Evolutionary conservation across 2,888 invertebrate genomes (phyloP).

Genomic region (Acanthosepion lycidas): DNA sequence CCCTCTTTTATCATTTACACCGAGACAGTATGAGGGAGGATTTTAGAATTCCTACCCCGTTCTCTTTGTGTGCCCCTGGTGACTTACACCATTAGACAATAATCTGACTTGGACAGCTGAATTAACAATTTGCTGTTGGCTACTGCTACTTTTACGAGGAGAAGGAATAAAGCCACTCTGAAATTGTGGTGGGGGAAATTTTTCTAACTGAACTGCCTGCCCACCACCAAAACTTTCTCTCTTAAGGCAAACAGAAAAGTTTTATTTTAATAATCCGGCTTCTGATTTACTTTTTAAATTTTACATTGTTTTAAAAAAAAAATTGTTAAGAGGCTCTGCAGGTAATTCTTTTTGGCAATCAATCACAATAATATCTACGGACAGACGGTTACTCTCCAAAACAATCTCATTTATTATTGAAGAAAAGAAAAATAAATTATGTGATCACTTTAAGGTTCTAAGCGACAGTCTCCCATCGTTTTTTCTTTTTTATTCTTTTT

Average conservation of each 20-base stretch:
- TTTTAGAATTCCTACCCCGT: background rate
- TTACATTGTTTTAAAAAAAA: too few relatives aligned
- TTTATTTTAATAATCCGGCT: too few relatives aligned
- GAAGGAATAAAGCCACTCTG: too few relatives aligned
- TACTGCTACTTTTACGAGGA: background rate
- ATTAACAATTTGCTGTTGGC: background rate
- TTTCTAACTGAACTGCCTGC: too few relatives aligned
- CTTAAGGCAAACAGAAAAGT: too few relatives aligned
- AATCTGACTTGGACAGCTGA: conserved; percentile 6
- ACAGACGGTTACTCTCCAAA: background rate
- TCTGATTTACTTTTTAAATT: too few relatives aligned
- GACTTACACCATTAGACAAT: background rate
- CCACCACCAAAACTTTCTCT: too few relatives aligned
- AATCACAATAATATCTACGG: background rate
- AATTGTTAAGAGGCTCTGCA: too few relatives aligned
- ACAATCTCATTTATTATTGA: background rate
- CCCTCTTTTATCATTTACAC: background rate
- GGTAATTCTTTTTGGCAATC: too few relatives aligned
- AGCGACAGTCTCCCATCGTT: too few relatives aligned
- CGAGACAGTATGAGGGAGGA: background rate
- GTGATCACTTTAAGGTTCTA: background rate
- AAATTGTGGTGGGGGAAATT: too few relatives aligned
- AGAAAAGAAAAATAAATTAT: background rate
- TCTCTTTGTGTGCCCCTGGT: background rate
- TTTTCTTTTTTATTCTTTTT: too few relatives aligned